Evolutionary conservation across 2,888 invertebrate species (phyloP).

Genomic region (Pollenia amentaria): DNA sequence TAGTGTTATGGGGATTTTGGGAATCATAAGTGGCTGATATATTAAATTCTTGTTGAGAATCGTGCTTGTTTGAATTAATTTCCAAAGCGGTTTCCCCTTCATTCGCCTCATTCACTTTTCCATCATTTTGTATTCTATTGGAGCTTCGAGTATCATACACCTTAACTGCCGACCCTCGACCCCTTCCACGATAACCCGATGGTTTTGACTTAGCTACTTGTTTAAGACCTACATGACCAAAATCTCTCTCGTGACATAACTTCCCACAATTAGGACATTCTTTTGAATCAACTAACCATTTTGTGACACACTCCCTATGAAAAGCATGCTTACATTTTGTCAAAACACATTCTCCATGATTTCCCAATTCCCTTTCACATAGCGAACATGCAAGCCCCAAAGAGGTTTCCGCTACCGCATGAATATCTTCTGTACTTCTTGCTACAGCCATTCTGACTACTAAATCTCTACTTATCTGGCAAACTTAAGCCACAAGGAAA

Average conservation of each 20-base stretch:
- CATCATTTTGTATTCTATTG: background rate
- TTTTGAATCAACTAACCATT: too few species aligned
- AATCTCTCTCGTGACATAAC: too few species aligned
- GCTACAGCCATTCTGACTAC: background rate
- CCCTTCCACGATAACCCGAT: background rate
- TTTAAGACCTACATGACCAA: too few species aligned
- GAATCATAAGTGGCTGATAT: background rate
- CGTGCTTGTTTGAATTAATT: background rate
- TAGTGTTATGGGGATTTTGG: background rate
- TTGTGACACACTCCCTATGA: too few species aligned
- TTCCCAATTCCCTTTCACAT: too few species aligned
- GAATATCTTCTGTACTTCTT: background rate
- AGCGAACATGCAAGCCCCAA: too few species aligned
- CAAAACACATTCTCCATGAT: too few species aligned
- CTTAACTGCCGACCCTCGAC: constrained; percentile 9
- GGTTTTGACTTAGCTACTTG: background rate
- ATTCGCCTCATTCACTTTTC: background rate
- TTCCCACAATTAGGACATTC: too few species aligned
- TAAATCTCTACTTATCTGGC: too few species aligned
- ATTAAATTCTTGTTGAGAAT: too few species aligned
- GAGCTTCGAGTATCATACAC: background rate
- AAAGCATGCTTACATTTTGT: too few species aligned
- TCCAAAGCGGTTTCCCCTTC: background rate
- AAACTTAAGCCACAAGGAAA: too few species aligned
- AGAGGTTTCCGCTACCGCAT: background rate